Evolutionary conservation across 2,888 invertebrate genomes (phyloP), one percentile per base, ranked within the genome.

Genomic region (Spisula solida): DNA sequence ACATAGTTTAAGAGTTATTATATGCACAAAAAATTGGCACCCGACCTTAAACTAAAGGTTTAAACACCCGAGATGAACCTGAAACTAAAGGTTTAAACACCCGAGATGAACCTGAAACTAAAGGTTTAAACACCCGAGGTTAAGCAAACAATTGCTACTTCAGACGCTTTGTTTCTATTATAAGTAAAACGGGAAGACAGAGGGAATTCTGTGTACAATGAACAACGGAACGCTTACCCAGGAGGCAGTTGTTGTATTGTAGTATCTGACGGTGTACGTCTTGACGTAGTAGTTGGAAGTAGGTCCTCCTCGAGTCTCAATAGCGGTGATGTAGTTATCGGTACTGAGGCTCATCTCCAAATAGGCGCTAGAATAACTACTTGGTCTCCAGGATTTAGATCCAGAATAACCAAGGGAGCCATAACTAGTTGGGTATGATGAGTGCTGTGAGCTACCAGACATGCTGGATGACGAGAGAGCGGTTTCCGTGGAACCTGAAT

Each of bases 271-370:
- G 0, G 81, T 89, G 85, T 92, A 93, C 6, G 82, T 85, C n/a
- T 82, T 93, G 48, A 94, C 94, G 86, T 92, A 93, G 16, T 86
- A 81, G 56, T 80, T 87, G 10, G 86, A 87, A 18, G 51, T 34
- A 0, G 86, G 87, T 25, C 90, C 92, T 12, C 94, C 94, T 56
- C 90, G 84, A 8, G 93, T 94, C 34, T 93, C 92, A 47, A 94
- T 86, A 0, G 92, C 86, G 18, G 93, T 94, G 82, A 94, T 89
- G 82, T 93, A 94, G 20, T 79, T 34, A 31, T 83, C 60, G 6
- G 48, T 18, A 41, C 81, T 81, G 18, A 93, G 85, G 14, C 47
- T 60, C 48, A 90, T 80, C 56, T 88, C 86, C 16, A 90, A 55
- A 80, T 90, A 90, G 0, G 86, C 51, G 20, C 60, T 85, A 10